These are phyloP conservation scores for Eulemur coronatus DNA, from an alignment of 2,797 vertebrate species.

Conservation along the genomic window DNA sequence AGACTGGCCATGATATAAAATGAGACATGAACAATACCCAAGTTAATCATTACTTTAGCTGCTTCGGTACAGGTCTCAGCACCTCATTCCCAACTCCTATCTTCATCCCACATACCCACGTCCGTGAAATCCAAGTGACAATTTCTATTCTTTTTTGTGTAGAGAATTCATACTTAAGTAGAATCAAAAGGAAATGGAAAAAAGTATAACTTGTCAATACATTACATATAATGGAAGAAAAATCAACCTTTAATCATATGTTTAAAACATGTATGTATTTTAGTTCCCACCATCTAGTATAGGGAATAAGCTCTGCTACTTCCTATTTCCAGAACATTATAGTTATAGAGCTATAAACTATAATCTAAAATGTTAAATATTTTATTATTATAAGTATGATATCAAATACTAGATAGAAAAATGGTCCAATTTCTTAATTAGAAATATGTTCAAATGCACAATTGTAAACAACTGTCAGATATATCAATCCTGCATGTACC, in stretches of 20 bases:
- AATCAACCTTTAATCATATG: background rate
- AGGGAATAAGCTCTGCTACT: background rate
- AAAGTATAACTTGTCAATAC: background rate
- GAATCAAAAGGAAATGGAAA: background rate
- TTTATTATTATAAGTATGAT: background rate
- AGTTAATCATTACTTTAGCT: background rate
- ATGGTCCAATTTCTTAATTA: slow-evolving; percentile 38
- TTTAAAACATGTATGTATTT: background rate
- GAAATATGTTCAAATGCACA: slow-evolving; percentile 46
- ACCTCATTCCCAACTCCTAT: background rate
- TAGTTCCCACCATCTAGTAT: background rate
- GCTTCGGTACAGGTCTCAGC: background rate
- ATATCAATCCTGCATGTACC: background rate
- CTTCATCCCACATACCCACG: background rate
- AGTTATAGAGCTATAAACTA: background rate
- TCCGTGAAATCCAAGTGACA: background rate
- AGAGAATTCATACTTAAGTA: background rate
- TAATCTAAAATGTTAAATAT: slow-evolving; percentile 25
- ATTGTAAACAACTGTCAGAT: background rate
- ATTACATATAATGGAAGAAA: background rate
- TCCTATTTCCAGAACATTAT: background rate
- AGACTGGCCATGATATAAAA: background rate
- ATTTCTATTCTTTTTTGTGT: background rate
- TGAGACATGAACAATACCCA: background rate
- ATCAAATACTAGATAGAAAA: slow-evolving; percentile 35